Evolutionary conservation across 30 jellyfish, hydroid and myxozoan species (phyloP).

Genomic region (Pelagia noctiluca): DNA sequence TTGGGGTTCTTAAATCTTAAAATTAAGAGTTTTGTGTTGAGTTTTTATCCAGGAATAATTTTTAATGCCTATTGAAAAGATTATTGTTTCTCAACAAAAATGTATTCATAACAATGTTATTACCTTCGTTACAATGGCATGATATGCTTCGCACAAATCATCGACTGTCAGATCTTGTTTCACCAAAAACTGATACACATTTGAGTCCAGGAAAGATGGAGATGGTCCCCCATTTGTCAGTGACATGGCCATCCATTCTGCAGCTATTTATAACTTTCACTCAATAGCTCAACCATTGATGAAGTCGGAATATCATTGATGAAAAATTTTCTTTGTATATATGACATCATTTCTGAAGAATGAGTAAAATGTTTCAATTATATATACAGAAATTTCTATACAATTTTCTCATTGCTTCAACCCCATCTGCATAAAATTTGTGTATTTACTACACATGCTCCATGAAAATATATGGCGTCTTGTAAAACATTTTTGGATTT

Average conservation of each 20-base stretch:
- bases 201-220: slow-evolving; percentile 16
- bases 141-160: slow-evolving; percentile 5
- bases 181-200: not conserved
- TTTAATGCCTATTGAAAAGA: not conserved
- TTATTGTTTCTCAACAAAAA: not conserved
- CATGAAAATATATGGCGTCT: not conserved
- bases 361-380: not conserved
- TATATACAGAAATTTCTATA: not conserved
- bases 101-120: not conserved
- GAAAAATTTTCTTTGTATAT: slow-evolving; percentile 11
- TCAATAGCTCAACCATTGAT: slow-evolving; percentile 13
- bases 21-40: not conserved
- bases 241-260: no score
- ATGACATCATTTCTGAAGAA: slow-evolving; percentile 14
- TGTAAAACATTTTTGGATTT: no score
- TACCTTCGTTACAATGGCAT: not conserved
- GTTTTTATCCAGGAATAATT: slow-evolving; percentile 1
- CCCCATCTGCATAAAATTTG: not conserved
- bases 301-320: slow-evolving; percentile 8
- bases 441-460: not conserved
- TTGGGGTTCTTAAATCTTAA: not conserved
- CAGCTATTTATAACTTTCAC: slow-evolving; percentile 14
- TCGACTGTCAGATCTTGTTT: slow-evolving; percentile 13
- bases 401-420: not conserved
- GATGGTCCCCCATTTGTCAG: slow-evolving; percentile 19